A percentile compares a stretch with the other conserved stretches of the same genome.
These are phyloP conservation scores for Chlorops oryzae DNA, from an alignment of 1,140 invertebrate species.

Conservation along the genomic window DNA sequence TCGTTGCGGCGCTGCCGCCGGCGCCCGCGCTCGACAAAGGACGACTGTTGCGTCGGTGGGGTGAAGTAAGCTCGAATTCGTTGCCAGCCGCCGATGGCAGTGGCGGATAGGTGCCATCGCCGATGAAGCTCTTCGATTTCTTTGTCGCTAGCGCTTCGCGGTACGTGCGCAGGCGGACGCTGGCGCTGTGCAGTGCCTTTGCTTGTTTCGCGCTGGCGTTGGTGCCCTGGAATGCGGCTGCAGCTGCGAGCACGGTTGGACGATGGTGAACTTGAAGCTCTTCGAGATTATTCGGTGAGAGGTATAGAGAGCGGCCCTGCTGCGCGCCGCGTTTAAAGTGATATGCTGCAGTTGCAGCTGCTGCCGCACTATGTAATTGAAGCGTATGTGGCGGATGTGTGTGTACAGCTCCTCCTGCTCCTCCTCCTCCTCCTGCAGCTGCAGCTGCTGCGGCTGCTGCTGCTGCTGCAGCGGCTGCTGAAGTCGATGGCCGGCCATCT, in stretches of 20 bases:
- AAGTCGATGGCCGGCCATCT: conserved; percentile 37
- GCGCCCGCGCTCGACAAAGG: conserved; percentile 36
- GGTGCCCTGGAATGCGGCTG: conserved; percentile 40
- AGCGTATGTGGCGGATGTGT: conserved; percentile 19
- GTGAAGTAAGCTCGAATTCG: conserved; percentile 44
- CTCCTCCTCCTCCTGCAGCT: conserved; percentile 26
- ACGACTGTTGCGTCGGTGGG: conserved; percentile 46
- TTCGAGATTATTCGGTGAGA: conserved; percentile 43
- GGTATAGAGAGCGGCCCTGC: conserved; percentile 39
- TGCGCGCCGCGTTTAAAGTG: conserved; percentile 43
- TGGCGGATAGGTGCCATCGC: conserved; percentile 25
- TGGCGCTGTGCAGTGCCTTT: conserved; percentile 45
- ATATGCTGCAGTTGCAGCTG: conserved; percentile 39
- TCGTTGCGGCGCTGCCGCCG: conserved; percentile 19
- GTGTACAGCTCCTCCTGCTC: conserved; percentile 19
- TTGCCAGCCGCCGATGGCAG: conserved; percentile 16
- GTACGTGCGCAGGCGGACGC: conserved; percentile 39
- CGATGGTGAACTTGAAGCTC: conserved; percentile 39
- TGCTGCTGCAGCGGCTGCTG: conserved; percentile 25
- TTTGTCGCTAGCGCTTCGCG: conserved; percentile 42
- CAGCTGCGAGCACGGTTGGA: conserved; percentile 34
- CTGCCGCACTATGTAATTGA: conserved; percentile 38
- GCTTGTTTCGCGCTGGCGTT: conserved; percentile 43
- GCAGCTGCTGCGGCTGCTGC: conserved; percentile 22
- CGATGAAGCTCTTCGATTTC: conserved; percentile 48